Percentiles rank a stretch among this genome's conserved stretches.
These are phyloP conservation scores for Xanthorhoe designata DNA, from an alignment of 2,888 invertebrate genomes.

Conservation along the genomic window DNA sequence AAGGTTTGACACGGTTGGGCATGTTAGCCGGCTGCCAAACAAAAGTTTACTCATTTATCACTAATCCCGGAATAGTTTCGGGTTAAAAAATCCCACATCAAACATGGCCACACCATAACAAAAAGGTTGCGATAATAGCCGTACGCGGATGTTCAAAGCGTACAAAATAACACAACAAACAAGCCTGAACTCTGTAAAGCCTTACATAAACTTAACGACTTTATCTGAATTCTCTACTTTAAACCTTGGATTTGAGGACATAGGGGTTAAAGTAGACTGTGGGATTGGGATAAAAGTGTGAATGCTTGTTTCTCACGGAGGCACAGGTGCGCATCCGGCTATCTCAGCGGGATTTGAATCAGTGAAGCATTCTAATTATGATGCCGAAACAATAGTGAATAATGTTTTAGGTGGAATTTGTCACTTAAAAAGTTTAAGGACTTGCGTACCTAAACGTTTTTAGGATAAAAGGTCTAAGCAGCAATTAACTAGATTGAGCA, in stretches of 20 bases:
- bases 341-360: slow-evolving; percentile 72
- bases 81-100: slow-evolving; percentile 6
- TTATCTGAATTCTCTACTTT: slow-evolving; percentile 35
- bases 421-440: slow-evolving; percentile 6
- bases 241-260: slow-evolving; percentile 15
- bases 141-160: slow-evolving; percentile 78
- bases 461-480: too few species aligned
- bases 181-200: slow-evolving; percentile 66
- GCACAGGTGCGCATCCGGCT: slow-evolving; percentile 84
- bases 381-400: slow-evolving; percentile 57
- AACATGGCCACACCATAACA: slow-evolving; percentile 62
- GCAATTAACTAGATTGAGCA: too few species aligned
- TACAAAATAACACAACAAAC: slow-evolving; percentile 81
- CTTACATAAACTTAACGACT: slow-evolving; percentile 55
- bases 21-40: too few species aligned
- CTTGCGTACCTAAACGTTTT: background rate
- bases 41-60: too few species aligned
- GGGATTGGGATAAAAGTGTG: slow-evolving; percentile 41
- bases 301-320: slow-evolving; percentile 70
- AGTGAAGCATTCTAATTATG: slow-evolving; percentile 69
- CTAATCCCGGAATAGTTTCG: too few species aligned
- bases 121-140: slow-evolving; percentile 76
- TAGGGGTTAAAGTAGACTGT: slow-evolving; percentile 45
- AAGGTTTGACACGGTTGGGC: too few species aligned
- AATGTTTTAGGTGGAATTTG: slow-evolving; percentile 32